Evolutionary conservation across 2,113 vertebrate genomes (phyloP).

Genomic region (Poicephalus meyeri): DNA sequence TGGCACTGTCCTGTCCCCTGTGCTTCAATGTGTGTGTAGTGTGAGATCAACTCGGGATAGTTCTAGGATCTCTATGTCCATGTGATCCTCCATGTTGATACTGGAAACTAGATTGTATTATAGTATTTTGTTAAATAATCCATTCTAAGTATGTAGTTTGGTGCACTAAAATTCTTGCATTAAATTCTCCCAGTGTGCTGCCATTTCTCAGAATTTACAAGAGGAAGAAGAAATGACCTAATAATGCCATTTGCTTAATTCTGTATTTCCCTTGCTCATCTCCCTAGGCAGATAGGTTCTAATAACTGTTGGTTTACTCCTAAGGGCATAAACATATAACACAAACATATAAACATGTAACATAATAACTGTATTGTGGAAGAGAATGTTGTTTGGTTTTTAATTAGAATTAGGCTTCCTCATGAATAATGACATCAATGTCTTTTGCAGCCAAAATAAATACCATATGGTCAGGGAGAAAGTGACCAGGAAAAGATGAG

Average conservation of each 20-base stretch:
- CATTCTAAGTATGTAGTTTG: background rate
- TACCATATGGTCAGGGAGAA: no score
- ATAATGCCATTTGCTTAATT: background rate
- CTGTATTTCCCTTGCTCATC: background rate
- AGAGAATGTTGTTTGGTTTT: background rate
- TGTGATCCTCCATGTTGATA: accelerated
- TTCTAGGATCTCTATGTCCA: background rate
- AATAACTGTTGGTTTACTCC: background rate
- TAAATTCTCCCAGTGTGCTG: background rate
- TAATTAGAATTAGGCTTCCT: no score
- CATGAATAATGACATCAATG: no score
- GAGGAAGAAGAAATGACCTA: background rate
- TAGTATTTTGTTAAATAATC: background rate
- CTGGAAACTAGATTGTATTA: background rate
- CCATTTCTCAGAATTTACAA: background rate
- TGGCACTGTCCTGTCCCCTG: background rate
- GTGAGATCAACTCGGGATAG: background rate
- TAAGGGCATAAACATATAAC: background rate
- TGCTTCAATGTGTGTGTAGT: background rate
- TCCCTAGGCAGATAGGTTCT: background rate
- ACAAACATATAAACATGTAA: no score
- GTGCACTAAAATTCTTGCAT: background rate
- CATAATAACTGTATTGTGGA: background rate
- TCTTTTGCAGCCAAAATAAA: no score
- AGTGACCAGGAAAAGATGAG: no score